A percentile compares a stretch with the other conserved stretches of the same genome.
These are phyloP conservation scores for Amorpha juglandis DNA, from an alignment of 2,888 invertebrate genomes.

Conservation along the genomic window DNA sequence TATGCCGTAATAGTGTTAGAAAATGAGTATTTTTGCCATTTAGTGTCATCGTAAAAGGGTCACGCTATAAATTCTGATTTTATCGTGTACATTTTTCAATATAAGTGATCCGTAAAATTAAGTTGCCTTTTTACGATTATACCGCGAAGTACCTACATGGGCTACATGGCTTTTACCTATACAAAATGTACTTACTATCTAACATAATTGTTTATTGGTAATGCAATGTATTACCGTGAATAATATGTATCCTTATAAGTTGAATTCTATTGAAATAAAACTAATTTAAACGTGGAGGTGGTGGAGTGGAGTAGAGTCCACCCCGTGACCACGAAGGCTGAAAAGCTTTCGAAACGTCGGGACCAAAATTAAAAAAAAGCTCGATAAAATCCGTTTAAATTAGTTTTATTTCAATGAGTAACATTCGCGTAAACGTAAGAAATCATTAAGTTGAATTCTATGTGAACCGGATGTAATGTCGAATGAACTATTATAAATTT, in stretches of 20 bases:
- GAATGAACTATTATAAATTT: conserved; percentile 50
- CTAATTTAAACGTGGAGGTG: too few species aligned
- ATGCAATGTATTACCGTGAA: too few species aligned
- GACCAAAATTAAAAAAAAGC: too few species aligned
- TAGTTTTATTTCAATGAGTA: too few species aligned
- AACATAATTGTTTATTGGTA: not conserved
- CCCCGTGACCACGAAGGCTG: too few species aligned
- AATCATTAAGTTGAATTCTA: too few species aligned
- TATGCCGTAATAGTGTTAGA: conserved; percentile 4
- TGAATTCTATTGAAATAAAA: too few species aligned
- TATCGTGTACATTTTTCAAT: conserved; percentile 52
- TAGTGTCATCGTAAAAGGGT: conserved; percentile 44
- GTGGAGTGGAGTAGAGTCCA: too few species aligned
- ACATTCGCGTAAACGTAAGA: too few species aligned
- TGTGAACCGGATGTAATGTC: not conserved
- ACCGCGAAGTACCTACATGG: not conserved
- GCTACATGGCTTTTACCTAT: not conserved
- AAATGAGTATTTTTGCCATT: conserved; percentile 20
- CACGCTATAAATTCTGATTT: conserved; percentile 51
- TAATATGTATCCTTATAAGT: not conserved
- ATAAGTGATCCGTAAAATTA: conserved; percentile 54
- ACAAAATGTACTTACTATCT: not conserved
- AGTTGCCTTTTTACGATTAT: conserved; percentile 41
- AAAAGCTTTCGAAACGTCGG: too few species aligned
- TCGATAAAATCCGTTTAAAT: too few species aligned